A percentile compares a stretch with the other conserved stretches of the same genome.
Evolutionary conservation across 2,113 vertebrate genomes (phyloP).

Genomic region (Psittacara wagleri): DNA sequence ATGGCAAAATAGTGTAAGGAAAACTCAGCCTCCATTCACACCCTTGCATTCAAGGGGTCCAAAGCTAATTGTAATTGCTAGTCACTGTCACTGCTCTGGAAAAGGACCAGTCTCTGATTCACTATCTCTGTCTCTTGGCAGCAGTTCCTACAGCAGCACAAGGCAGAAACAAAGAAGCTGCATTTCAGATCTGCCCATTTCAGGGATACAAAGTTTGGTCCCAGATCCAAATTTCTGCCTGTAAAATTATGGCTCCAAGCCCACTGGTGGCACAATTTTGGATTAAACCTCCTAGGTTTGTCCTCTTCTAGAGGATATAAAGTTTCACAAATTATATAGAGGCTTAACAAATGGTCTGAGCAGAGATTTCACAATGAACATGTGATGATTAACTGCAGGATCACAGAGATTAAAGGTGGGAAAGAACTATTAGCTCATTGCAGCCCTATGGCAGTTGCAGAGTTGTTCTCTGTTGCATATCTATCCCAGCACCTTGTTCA

Average conservation of each 20-base stretch:
- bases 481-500: conserved; percentile 47
- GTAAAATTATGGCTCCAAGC: neutral
- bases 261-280: neutral
- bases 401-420: conserved; percentile 55
- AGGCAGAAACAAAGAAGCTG: neutral
- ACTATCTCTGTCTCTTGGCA: neutral
- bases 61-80: neutral
- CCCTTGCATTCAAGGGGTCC: neutral
- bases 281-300: neutral
- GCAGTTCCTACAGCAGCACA: neutral
- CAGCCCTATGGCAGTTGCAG: conserved; percentile 37
- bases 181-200: neutral
- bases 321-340: neutral
- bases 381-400: conserved; percentile 55
- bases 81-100: neutral
- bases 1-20: neutral
- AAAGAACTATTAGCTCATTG: conserved; percentile 51
- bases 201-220: neutral
- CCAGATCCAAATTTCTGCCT: neutral
- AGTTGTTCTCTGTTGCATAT: neutral
- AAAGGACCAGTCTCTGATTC: neutral
- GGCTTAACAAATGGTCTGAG: conserved; percentile 36
- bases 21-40: fast-evolving
- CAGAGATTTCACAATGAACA: conserved; percentile 52
- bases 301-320: neutral